Percentiles rank a stretch among this genome's conserved stretches.
Evolutionary conservation across 2,888 invertebrate genomes (phyloP).

Genomic region (Tricholauxania praeusta): DNA sequence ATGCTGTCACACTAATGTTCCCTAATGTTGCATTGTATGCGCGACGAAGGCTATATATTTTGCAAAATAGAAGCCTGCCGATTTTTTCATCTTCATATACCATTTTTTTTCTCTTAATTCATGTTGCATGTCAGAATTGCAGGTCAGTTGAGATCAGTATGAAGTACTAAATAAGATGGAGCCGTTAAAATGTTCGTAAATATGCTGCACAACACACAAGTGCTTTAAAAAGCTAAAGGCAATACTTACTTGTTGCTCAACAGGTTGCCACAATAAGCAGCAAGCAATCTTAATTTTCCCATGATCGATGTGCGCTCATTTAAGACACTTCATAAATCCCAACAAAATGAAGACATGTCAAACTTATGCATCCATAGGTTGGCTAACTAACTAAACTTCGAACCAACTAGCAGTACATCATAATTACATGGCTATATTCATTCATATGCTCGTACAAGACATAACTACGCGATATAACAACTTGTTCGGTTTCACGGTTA

Average conservation of each 20-base stretch:
- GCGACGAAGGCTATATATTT: conserved; percentile 16
- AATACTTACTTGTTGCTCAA: background rate
- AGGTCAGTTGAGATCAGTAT: conserved; percentile 9
- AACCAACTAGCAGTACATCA: conserved; percentile 24
- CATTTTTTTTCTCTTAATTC: too few relatives aligned
- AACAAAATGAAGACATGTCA: too few relatives aligned
- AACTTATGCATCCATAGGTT: too few relatives aligned
- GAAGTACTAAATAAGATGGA: too few relatives aligned
- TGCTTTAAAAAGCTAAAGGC: background rate
- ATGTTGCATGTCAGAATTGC: background rate
- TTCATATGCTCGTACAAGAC: conserved; percentile 2
- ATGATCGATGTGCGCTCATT: conserved; percentile 22
- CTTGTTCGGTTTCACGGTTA: conserved; percentile 1
- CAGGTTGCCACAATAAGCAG: background rate
- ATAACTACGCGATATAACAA: background rate
- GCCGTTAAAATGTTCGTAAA: too few relatives aligned
- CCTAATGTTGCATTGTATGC: conserved; percentile 18
- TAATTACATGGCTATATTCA: conserved; percentile 25
- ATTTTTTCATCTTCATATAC: too few relatives aligned
- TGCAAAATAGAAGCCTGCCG: background rate
- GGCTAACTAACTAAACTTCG: background rate
- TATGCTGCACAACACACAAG: too few relatives aligned
- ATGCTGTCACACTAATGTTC: conserved; percentile 22
- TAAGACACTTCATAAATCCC: conserved; percentile 8
- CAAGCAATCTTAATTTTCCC: conserved; percentile 2